Conservation (phyloP, 1,140 invertebrate genomes). For the Alviniconcha marisindica region DNA sequence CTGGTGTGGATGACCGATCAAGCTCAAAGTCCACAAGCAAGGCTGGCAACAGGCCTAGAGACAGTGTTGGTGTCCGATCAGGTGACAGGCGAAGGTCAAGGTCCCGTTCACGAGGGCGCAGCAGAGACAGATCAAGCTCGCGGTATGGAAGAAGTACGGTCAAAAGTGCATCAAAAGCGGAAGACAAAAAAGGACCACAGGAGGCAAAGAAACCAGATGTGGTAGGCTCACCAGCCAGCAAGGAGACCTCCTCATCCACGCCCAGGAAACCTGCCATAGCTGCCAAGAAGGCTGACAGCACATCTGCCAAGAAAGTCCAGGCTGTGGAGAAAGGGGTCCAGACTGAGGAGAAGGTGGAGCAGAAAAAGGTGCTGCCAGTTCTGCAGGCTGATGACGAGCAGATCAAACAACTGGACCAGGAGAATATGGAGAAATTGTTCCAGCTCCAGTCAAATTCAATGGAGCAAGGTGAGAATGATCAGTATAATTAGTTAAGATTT, state of each 20-base stretch:
- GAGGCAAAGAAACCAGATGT: neutral
- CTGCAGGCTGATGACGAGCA: neutral
- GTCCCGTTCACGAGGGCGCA: neutral
- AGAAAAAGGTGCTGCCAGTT: neutral
- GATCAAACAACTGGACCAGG: neutral
- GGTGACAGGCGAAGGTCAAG: neutral
- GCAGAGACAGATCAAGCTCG: slow-evolving; percentile 20
- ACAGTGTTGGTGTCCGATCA: neutral
- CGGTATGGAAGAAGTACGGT: neutral
- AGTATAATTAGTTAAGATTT: neutral
- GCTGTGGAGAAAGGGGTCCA: neutral
- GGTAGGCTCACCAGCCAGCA: neutral
- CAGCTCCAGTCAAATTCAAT: neutral
- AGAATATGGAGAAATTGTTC: too few relatives aligned
- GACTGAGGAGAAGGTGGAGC: neutral
- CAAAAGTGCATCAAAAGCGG: neutral
- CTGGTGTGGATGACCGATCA: neutral
- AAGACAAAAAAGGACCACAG: slow-evolving; percentile 7
- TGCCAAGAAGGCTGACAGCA: neutral
- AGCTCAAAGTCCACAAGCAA: neutral
- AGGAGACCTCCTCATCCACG: neutral
- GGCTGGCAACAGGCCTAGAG: neutral
- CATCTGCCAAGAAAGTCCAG: neutral
- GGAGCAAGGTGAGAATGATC: neutral
- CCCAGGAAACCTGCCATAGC: neutral